These are phyloP conservation scores for Gymnodraco acuticeps DNA, from an alignment of 2,797 vertebrate genomes.

Conservation along the genomic window DNA sequence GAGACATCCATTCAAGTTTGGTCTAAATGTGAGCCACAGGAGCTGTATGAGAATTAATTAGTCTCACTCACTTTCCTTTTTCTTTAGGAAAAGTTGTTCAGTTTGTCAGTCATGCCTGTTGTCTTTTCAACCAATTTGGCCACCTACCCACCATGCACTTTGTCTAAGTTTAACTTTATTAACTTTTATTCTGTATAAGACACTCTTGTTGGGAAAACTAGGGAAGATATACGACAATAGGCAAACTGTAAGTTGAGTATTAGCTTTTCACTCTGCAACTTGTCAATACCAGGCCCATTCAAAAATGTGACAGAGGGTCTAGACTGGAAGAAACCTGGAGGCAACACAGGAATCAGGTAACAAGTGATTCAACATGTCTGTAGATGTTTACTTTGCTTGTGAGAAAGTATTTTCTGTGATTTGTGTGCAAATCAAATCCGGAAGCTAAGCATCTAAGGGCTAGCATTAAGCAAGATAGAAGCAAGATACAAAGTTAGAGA, in stretches of 20 bases:
- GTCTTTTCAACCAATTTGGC: conserved; percentile 33
- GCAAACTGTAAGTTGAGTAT: conserved; percentile 26
- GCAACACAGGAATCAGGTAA: conserved; percentile 54
- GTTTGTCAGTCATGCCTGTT: conserved; percentile 24
- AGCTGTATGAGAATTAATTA: conserved; percentile 33
- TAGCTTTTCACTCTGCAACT: conserved; percentile 41
- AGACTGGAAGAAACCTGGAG: conserved; percentile 45
- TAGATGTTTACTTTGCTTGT: conserved; percentile 26
- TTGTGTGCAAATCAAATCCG: conserved; percentile 15
- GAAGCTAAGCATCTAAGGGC: conserved; percentile 4
- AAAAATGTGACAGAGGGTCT: conserved; percentile 47
- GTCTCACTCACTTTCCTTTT: conserved; percentile 31
- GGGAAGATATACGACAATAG: conserved; percentile 22
- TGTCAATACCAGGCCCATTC: conserved; percentile 45
- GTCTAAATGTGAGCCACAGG: conserved; percentile 25
- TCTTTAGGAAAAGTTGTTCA: conserved; percentile 7
- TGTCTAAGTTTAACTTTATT: conserved; percentile 47
- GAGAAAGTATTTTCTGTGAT: background rate
- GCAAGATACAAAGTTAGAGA: conserved; percentile 15
- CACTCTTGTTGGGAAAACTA: conserved; percentile 15
- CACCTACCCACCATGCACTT: conserved; percentile 22
- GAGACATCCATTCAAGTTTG: conserved; percentile 46
- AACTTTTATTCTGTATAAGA: conserved; percentile 35
- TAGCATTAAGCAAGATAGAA: background rate
- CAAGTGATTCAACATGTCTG: conserved; percentile 39